phyloP scores from a whole-genome alignment of 2,113 vertebrate species.

The Acrocephalus arundinaceus region DNA sequence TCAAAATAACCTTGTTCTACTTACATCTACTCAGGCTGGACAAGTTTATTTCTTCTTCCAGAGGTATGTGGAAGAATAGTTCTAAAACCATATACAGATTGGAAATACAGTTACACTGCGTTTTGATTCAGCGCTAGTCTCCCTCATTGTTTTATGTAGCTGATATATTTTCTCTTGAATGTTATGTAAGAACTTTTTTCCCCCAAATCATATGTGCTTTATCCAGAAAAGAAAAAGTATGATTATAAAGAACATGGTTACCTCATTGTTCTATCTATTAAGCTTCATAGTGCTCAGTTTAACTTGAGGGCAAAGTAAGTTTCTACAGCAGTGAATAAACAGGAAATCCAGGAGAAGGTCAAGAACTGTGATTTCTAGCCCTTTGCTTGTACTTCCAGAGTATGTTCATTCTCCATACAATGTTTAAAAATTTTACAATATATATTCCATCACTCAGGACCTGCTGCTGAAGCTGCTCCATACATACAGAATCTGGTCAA shows the following conservation, averaged over 20 bases:
- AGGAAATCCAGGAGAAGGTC: not conserved
- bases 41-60: not conserved
- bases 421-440: not conserved
- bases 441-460: not conserved
- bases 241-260: not conserved
- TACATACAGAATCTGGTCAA: not conserved
- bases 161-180: not conserved
- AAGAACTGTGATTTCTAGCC: not conserved
- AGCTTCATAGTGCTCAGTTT: not conserved
- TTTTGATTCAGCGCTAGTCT: not conserved
- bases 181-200: accelerated
- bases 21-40: not conserved
- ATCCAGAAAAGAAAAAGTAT: not conserved
- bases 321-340: not conserved
- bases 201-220: not conserved
- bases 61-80: not conserved
- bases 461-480: not conserved
- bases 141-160: not conserved
- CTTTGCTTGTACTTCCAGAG: not conserved
- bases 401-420: not conserved
- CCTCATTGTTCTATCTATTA: not conserved
- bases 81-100: not conserved
- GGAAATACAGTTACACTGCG: not conserved
- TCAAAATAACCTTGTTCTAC: not conserved
- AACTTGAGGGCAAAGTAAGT: not conserved